Percentiles rank a stretch among this genome's conserved stretches.
These are phyloP conservation scores for Palloptera scutellata DNA, from an alignment of 2,888 invertebrate genomes.

Conservation along the genomic window DNA sequence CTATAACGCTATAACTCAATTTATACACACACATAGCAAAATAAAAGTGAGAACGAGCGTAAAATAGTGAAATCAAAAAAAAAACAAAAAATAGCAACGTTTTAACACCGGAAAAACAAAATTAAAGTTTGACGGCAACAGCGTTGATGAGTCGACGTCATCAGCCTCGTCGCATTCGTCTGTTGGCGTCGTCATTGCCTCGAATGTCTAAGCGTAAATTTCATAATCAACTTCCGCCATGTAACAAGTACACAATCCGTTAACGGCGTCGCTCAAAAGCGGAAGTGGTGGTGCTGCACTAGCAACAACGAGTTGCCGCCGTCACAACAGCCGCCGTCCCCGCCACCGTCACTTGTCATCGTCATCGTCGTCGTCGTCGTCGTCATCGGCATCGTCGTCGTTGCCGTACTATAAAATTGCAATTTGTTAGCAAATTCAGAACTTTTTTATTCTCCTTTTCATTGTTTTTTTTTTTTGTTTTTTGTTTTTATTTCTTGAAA, in stretches of 20 bases:
- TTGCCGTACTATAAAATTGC: constrained; percentile 33
- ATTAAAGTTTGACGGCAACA: constrained; percentile 28
- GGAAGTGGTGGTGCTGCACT: neutral
- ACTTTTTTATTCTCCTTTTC: constrained; percentile 19
- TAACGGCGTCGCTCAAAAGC: constrained; percentile 4
- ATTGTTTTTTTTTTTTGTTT: constrained; percentile 3
- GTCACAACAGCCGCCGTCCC: too few species aligned
- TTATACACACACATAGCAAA: neutral
- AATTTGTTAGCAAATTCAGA: constrained; percentile 40
- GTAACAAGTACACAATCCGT: constrained; percentile 43
- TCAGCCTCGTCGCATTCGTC: constrained; percentile 8
- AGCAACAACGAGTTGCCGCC: constrained; percentile 1
- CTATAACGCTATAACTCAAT: constrained; percentile 30
- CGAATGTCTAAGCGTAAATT: constrained; percentile 25
- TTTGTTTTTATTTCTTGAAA: constrained; percentile 1
- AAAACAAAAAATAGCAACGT: too few species aligned
- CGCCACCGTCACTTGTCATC: too few species aligned
- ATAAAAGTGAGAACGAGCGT: too few species aligned
- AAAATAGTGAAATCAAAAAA: too few species aligned
- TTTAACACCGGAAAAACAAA: constrained; percentile 24
- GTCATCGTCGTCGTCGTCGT: too few species aligned
- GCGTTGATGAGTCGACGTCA: constrained; percentile 9
- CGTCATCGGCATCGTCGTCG: neutral
- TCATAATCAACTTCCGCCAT: constrained; percentile 41
- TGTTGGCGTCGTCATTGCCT: constrained; percentile 19